Conservation (phyloP, 2,888 invertebrate species). For the Calephelis perditalis region DNA sequence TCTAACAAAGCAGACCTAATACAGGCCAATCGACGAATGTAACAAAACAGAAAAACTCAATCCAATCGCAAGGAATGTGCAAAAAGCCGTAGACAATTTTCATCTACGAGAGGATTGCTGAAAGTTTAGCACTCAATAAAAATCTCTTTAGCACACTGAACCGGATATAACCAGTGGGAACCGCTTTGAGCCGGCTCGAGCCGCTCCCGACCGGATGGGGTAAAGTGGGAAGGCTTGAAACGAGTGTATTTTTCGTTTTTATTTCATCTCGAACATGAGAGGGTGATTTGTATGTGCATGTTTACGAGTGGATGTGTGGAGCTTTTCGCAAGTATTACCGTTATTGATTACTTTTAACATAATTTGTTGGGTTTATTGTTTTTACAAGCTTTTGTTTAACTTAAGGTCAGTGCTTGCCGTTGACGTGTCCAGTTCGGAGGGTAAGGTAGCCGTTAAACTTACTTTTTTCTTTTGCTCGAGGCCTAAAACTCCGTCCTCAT, state of each 20-base stretch:
- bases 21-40: background rate
- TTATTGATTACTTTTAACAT: background rate
- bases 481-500: too few relatives aligned
- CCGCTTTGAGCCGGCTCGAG: constrained; percentile 26
- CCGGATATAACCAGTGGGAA: constrained; percentile 27
- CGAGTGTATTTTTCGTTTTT: constrained; percentile 22
- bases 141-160: constrained; percentile 28
- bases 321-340: constrained; percentile 15
- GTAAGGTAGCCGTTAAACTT: too few relatives aligned
- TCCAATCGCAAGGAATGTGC: background rate
- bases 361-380: too few relatives aligned
- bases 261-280: constrained; percentile 22
- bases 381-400: too few relatives aligned
- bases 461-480: too few relatives aligned
- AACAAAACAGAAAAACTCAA: background rate
- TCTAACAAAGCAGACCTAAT: too few relatives aligned
- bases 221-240: constrained; percentile 22
- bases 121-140: constrained; percentile 31
- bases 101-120: constrained; percentile 19
- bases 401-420: too few relatives aligned
- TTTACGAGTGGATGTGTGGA: constrained; percentile 5
- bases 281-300: constrained; percentile 23
- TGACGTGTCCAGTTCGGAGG: too few relatives aligned
- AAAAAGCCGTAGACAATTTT: constrained; percentile 5
- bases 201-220: constrained; percentile 26